A percentile compares a stretch with the other conserved stretches of the same genome.
Conservation (phyloP, 2,113 vertebrate species). For the Hyperoodon ampullatus region DNA sequence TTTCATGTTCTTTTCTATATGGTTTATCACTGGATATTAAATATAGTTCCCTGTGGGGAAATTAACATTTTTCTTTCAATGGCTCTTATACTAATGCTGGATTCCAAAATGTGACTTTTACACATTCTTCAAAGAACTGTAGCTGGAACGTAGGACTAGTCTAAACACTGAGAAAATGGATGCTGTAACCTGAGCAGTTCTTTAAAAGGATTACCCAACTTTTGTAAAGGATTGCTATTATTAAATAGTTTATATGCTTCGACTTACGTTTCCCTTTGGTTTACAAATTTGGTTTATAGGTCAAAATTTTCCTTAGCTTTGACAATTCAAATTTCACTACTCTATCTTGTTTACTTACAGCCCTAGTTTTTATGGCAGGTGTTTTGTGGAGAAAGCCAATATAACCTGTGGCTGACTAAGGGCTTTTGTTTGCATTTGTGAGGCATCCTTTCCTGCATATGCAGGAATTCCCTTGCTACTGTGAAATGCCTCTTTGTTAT, state of each 20-base stretch:
- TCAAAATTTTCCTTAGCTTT: constrained; percentile 40
- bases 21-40: neutral
- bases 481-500: constrained; percentile 46
- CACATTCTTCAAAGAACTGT: neutral
- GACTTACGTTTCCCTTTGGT: constrained; percentile 20
- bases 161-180: constrained; percentile 19
- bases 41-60: neutral
- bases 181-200: constrained; percentile 12
- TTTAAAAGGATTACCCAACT: neutral
- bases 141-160: neutral
- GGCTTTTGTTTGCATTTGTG: constrained; percentile 34
- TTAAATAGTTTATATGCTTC: neutral
- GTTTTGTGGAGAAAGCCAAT: constrained; percentile 9
- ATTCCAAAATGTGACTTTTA: constrained; percentile 45
- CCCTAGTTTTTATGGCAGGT: constrained; percentile 6
- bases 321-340: constrained; percentile 12
- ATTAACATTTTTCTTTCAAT: neutral
- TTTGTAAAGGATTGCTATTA: neutral
- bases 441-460: constrained; percentile 18
- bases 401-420: neutral
- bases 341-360: neutral
- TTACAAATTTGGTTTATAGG: constrained; percentile 12
- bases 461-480: constrained; percentile 45
- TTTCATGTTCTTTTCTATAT: neutral
- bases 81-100: neutral